Percentiles rank a stretch among this genome's conserved stretches.
Evolutionary conservation across 2,888 invertebrate genomes (phyloP).

Genomic region (Cantharis nigra): DNA sequence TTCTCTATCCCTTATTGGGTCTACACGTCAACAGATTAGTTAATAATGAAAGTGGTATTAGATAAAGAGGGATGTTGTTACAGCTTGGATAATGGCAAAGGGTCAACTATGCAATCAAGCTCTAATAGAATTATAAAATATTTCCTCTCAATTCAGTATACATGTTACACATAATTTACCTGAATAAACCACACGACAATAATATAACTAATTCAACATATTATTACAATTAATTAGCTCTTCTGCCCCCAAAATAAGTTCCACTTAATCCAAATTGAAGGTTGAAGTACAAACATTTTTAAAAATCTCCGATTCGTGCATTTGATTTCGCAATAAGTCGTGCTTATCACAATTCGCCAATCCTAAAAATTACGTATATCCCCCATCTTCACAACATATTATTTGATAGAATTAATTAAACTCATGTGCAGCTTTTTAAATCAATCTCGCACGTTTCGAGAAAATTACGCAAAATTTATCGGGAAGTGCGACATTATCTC

Average conservation of each 20-base stretch:
- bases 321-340: constrained; percentile 9
- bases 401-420: neutral
- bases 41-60: constrained; percentile 35
- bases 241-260: neutral
- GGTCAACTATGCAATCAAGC: constrained; percentile 28
- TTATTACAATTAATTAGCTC: neutral
- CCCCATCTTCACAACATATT: neutral
- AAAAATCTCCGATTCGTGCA: neutral
- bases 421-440: neutral
- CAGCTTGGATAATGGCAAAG: constrained; percentile 23
- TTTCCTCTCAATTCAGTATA: constrained; percentile 29
- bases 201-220: neutral
- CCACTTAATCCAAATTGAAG: neutral
- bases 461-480: neutral
- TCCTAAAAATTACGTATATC: neutral
- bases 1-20: constrained; percentile 27
- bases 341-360: constrained; percentile 4
- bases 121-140: constrained; percentile 34
- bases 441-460: neutral
- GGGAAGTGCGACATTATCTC: neutral
- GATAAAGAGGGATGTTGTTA: constrained; percentile 27
- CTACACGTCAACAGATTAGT: constrained; percentile 36
- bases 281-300: neutral
- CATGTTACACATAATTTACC: constrained; percentile 15
- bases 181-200: constrained; percentile 1